These are phyloP conservation scores for Orchestes rusci DNA, from an alignment of 2,888 invertebrate genomes.

Conservation along the genomic window DNA sequence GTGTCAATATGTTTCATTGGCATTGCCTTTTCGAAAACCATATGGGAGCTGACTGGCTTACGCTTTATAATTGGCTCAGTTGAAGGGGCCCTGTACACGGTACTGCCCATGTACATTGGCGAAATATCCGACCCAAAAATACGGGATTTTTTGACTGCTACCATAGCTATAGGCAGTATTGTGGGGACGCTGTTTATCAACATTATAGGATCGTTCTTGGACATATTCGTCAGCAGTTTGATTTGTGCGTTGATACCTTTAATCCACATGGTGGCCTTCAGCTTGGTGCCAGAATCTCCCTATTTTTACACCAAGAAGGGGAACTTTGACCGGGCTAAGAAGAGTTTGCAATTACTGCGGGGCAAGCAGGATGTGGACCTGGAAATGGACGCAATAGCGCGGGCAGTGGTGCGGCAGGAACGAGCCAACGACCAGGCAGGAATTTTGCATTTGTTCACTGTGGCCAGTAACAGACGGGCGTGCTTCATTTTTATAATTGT, in stretches of 20 bases:
- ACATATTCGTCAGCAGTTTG: slow-evolving; percentile 49
- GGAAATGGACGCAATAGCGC: slow-evolving; percentile 40
- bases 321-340: slow-evolving; percentile 44
- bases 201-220: slow-evolving; percentile 53
- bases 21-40: slow-evolving; percentile 52
- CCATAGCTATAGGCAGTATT: slow-evolving; percentile 51
- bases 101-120: slow-evolving; percentile 52
- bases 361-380: slow-evolving; percentile 48
- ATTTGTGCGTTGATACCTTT: slow-evolving; percentile 54
- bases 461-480: slow-evolving; percentile 54
- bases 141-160: slow-evolving; percentile 54
- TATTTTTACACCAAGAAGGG: slow-evolving; percentile 45
- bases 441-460: slow-evolving; percentile 47
- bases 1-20: slow-evolving; percentile 55
- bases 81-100: slow-evolving; percentile 40
- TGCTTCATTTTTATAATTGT: slow-evolving; percentile 54
- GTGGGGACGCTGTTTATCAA: slow-evolving; percentile 52
- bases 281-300: slow-evolving; percentile 62
- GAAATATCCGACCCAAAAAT: slow-evolving; percentile 53
- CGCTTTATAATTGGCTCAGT: slow-evolving; percentile 47
- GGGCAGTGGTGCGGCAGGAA: slow-evolving; percentile 41
- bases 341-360: slow-evolving; percentile 53
- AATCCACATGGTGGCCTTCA: slow-evolving; percentile 50
- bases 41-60: slow-evolving; percentile 48
- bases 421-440: slow-evolving; percentile 46